Conservation (phyloP, 1,140 invertebrate species). For the Lasioglossum baleicum region DNA sequence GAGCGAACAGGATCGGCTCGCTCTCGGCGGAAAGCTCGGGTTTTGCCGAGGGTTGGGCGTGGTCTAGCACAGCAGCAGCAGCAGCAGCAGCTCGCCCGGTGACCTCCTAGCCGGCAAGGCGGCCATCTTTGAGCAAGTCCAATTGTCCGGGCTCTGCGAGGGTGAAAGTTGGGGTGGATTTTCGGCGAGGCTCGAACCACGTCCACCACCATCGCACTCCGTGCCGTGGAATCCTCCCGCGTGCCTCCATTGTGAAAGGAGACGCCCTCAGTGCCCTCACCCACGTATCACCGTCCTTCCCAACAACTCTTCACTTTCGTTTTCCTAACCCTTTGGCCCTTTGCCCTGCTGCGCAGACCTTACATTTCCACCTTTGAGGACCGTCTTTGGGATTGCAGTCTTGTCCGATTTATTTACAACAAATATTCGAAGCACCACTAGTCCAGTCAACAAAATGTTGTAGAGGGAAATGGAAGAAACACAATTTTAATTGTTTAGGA, state of each 20-base stretch:
- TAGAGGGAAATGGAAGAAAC: too few relatives aligned
- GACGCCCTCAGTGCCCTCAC: slow-evolving; percentile 7
- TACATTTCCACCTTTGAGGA: too few relatives aligned
- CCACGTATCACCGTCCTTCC: not conserved
- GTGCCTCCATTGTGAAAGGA: slow-evolving; percentile 16
- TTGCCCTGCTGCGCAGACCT: not conserved
- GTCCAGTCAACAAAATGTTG: too few relatives aligned
- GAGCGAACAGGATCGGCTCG: slow-evolving; percentile 4
- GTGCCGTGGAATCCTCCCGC: too few relatives aligned
- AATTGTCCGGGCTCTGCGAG: slow-evolving; percentile 55
- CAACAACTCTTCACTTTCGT: slow-evolving; percentile 29
- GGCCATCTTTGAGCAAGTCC: slow-evolving; percentile 70
- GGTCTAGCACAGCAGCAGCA: slow-evolving; percentile 67
- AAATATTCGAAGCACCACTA: too few relatives aligned
- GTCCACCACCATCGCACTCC: not conserved
- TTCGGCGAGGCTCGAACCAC: slow-evolving; percentile 29
- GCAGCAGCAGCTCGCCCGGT: slow-evolving; percentile 52
- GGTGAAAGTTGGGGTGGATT: slow-evolving; percentile 60
- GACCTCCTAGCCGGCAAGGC: slow-evolving; percentile 54
- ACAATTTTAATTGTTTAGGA: too few relatives aligned
- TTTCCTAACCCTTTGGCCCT: slow-evolving; percentile 3
- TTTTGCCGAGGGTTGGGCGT: slow-evolving; percentile 68
- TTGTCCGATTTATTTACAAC: too few relatives aligned
- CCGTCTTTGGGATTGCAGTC: too few relatives aligned
- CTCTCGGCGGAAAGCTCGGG: slow-evolving; percentile 30